Conservation (phyloP, 2,797 vertebrate genomes). For the Neosalanx taihuensis region DNA sequence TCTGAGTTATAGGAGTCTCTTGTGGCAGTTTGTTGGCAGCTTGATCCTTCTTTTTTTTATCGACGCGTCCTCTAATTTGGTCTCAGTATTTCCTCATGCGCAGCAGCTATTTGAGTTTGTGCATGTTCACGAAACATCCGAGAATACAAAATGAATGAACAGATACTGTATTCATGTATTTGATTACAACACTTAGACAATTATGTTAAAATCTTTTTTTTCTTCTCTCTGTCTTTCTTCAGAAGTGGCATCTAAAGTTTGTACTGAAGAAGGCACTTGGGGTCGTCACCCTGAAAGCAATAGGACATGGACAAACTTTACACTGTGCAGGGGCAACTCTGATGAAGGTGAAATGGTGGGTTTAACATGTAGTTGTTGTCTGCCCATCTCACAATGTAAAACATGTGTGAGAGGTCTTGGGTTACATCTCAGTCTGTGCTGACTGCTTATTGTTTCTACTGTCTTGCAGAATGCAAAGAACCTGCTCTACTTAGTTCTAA, state of each 20-base stretch:
- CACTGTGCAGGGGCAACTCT: constrained; percentile 72
- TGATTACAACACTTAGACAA: too few relatives aligned
- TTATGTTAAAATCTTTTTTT: background rate
- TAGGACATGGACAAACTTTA: constrained; percentile 93
- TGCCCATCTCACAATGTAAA: too few relatives aligned
- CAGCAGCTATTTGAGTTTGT: too few relatives aligned
- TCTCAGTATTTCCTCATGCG: too few relatives aligned
- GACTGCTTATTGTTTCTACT: constrained; percentile 11
- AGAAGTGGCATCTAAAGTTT: constrained; percentile 91
- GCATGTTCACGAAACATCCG: too few relatives aligned
- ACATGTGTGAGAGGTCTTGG: too few relatives aligned
- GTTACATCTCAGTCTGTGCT: background rate
- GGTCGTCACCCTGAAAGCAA: constrained; percentile 89
- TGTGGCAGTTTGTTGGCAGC: background rate
- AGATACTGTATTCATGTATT: too few relatives aligned
- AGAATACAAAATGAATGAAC: too few relatives aligned
- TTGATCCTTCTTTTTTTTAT: background rate
- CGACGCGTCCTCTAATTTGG: background rate
- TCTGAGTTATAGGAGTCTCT: too few relatives aligned
- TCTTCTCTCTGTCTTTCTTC: background rate
- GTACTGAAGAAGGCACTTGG: constrained; percentile 85
- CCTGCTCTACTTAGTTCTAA: constrained; percentile 91
- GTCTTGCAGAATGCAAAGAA: constrained; percentile 81
- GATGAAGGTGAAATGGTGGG: constrained; percentile 75
- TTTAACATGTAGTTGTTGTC: background rate